Conservation (phyloP, 2,888 invertebrate species). For the Oligia strigilis region DNA sequence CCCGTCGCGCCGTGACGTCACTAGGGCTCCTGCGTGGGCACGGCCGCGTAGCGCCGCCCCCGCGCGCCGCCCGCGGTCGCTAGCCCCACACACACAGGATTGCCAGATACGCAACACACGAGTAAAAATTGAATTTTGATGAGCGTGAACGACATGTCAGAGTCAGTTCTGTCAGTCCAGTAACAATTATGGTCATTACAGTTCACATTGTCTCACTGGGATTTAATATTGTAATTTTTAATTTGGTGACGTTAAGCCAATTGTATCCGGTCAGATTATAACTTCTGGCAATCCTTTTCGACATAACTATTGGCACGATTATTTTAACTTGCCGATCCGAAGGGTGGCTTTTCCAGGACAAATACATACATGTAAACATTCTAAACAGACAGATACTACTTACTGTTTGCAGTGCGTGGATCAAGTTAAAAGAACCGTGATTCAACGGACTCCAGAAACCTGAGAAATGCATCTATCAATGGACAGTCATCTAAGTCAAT, state of each 20-base stretch:
- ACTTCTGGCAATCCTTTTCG: slow-evolving; percentile 77
- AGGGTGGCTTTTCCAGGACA: slow-evolving; percentile 39
- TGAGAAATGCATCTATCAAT: slow-evolving; percentile 70
- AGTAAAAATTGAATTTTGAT: slow-evolving; percentile 51
- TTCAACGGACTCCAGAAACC: slow-evolving; percentile 81
- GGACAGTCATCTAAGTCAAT: slow-evolving; percentile 68
- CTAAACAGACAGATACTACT: slow-evolving; percentile 59
- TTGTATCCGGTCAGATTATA: slow-evolving; percentile 68
- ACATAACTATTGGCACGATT: slow-evolving; percentile 72
- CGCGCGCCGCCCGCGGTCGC: slow-evolving; percentile 70
- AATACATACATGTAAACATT: slow-evolving; percentile 44
- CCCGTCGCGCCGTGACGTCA: slow-evolving; percentile 44
- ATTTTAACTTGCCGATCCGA: slow-evolving; percentile 75
- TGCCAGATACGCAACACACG: slow-evolving; percentile 74
- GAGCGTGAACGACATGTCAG: slow-evolving; percentile 45
- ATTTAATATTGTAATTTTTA: slow-evolving; percentile 31
- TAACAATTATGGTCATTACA: slow-evolving; percentile 32
- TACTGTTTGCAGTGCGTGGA: slow-evolving; percentile 56
- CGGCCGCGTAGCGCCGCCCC: slow-evolving; percentile 69
- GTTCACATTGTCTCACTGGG: slow-evolving; percentile 66
- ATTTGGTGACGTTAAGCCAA: slow-evolving; percentile 28
- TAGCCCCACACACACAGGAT: slow-evolving; percentile 81
- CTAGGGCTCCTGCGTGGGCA: slow-evolving; percentile 61
- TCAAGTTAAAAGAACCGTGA: slow-evolving; percentile 80
- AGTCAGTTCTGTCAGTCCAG: slow-evolving; percentile 49